Evolutionary conservation across 2,113 vertebrate species (phyloP), one percentile per base, ranked within the genome.

Genomic region (Petrocephalus zakoni): DNA sequence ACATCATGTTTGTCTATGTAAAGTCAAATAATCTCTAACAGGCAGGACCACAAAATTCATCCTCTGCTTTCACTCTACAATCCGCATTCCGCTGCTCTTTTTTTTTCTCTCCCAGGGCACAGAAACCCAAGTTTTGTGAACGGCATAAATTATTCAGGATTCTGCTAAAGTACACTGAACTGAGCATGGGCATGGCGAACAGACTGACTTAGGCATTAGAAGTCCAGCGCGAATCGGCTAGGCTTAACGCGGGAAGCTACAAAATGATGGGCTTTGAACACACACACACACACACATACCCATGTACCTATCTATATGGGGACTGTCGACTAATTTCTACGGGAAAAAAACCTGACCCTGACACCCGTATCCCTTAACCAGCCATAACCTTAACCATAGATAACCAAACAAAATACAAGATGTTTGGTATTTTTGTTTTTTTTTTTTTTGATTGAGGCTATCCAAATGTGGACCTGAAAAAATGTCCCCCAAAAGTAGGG

Each of bases 231-330:
- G 90, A 86, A 88, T 90, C 55, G 90, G 90, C 90, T 86, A 88
- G 90, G 92, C 93, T 91, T 91, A 89, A 91, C 91, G 93, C 93
- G 89, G 91, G 84, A 90, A 58, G 89, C 92, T 93, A 89, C 61
- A 64, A 75, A 78, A 88, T 92, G 85, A 87, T 92, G 46, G 53
- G 81, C 87, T 82, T 82, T 87, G 58, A 64, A 92, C 42, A 92
- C 92, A 93, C 93, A 92, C 90, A 89, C 88, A 87, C 22, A 68
- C 93, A 92, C 90, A 89, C 88, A 87, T 22, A 68, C 21, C 1
- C 22, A 37, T 49, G 42, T 42, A 42, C 42, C 42, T 42, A 2
- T 42, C 42, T 42, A 42, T 2, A 42, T 42, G 42, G 42, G 42
- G 42, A 42, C 42, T 3, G 42, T 42, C 42, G 1, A 42, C 3